A percentile compares a stretch with the other conserved stretches of the same genome.
Evolutionary conservation across 2,797 vertebrate genomes (phyloP).

Genomic region (Alexandromys oeconomus): DNA sequence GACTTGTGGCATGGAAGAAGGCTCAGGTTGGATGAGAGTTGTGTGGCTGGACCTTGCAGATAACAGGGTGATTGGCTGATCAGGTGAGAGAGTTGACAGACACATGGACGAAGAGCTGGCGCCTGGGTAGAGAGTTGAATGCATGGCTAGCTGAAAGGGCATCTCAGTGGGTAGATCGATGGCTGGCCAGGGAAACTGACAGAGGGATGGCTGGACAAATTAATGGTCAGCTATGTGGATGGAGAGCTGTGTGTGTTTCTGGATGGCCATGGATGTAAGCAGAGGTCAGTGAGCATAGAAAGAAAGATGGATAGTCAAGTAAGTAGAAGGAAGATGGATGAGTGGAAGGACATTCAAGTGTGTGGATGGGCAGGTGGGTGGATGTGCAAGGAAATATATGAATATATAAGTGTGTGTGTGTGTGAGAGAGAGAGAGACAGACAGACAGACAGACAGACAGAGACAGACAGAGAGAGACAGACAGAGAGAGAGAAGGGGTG

Average conservation of each 20-base stretch:
- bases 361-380: fast-evolving
- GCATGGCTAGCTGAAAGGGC: too few species aligned
- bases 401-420: background rate
- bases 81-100: background rate
- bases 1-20: background rate
- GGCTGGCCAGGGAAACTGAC: too few species aligned
- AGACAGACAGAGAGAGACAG: too few species aligned
- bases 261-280: background rate
- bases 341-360: background rate
- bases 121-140: fast-evolving
- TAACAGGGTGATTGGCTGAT: too few species aligned
- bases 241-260: background rate
- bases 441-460: too few species aligned
- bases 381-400: background rate
- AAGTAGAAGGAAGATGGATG: background rate
- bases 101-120: background rate
- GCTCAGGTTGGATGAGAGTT: background rate
- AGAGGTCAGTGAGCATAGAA: background rate
- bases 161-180: fast-evolving
- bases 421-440: too few species aligned
- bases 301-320: background rate
- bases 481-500: background rate
- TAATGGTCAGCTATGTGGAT: background rate
- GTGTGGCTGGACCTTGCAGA: background rate
- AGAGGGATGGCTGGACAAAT: fast-evolving